Base-by-base conservation (phyloP, 2,113 vertebrate species). In the Astur gentilis region DNA sequence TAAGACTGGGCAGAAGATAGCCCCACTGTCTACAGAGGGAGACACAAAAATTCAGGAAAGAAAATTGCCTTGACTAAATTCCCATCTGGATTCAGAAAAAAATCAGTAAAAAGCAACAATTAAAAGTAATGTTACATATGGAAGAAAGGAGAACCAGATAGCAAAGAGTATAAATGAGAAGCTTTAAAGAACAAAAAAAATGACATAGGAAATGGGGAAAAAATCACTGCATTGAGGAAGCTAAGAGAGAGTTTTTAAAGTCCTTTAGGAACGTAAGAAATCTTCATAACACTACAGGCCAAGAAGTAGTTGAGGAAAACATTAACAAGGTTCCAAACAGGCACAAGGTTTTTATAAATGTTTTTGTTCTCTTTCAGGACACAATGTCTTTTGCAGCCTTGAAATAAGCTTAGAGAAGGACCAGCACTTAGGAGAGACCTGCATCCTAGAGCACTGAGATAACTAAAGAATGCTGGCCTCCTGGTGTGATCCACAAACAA, bases 231-330 rank as follows among this genome's bases (percentile, higher is more conserved):
- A 26, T 2, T 84, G 60, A 50, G 23, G 89, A 66, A 34, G 38
- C n/a, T 62, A 67, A 87, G 47, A 78, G 50, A 32, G 57, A 82
- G 18, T 13, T 89, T 91, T 72, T 36, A 22, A 96, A 79, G 44
- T 83, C 65, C 16, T 20, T 55, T 75, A 93, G 69, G 47, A 95
- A 73, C 4, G 6, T 47, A 50, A 94, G 52, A n/a, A 64, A 67
- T 55, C 89, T 92, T 87, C 26, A 18, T 44, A 73, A 87, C 0
- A 5, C n/a, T 50, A 57, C 27, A 85, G 73, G 77, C 47, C 87
- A 83, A 89, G 47, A 76, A 87, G 40, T 16, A 87, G 81, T 90
- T 73, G 44, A 92, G 40, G 47, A 91, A 94, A 95, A 93, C 77
- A 76, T 65, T 71, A 91, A 49, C 17, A 69, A 44, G 12, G 49